These are phyloP conservation scores for Acropora tenuis DNA, from an alignment of 64 coral and sea anemone genomes.

Conservation along the genomic window DNA sequence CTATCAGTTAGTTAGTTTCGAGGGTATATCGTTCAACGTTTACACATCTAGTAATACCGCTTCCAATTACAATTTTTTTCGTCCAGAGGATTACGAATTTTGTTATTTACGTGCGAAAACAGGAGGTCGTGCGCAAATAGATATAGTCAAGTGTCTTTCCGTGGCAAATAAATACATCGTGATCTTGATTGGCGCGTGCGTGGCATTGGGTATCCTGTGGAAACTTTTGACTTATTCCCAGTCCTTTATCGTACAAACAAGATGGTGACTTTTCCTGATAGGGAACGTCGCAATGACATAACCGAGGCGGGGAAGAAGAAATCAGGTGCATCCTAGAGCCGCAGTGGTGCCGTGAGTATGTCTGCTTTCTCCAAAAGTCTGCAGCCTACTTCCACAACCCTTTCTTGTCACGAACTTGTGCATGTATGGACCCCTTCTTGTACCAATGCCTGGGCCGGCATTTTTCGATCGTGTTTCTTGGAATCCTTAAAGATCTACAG, in stretches of 20 bases:
- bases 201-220: no score
- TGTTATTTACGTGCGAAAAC: no score
- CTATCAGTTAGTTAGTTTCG: no score
- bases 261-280: background rate
- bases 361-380: conserved; percentile 31
- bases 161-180: no score
- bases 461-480: conserved; percentile 39
- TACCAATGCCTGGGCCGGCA: background rate
- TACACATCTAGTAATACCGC: no score
- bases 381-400: background rate
- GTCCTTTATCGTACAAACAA: background rate
- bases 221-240: background rate
- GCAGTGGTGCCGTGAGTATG: background rate
- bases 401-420: conserved; percentile 48
- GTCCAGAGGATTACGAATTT: no score
- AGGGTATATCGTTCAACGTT: no score
- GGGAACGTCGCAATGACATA: no score
- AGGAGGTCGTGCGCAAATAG: no score
- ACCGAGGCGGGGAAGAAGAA: background rate
- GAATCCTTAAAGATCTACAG: conserved; percentile 63
- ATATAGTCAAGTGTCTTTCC: no score
- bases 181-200: no score
- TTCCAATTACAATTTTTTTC: no score
- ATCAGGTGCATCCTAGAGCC: background rate
- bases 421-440: conserved; percentile 73